Evolutionary conservation across 1,140 invertebrate species (phyloP), one percentile per base, ranked within the genome.

Genomic region (Ganaspis sp.): DNA sequence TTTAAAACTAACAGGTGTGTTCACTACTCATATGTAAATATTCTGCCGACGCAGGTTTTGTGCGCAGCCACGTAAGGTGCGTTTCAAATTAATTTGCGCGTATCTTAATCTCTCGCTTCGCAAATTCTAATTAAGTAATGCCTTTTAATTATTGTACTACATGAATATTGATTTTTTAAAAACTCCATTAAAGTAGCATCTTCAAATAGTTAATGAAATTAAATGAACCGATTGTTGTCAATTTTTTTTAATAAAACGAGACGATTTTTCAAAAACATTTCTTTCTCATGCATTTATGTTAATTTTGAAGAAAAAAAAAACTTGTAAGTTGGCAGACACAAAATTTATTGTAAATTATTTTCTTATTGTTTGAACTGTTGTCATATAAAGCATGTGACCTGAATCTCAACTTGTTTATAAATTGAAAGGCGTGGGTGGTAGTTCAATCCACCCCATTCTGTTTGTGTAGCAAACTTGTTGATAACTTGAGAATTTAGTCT

Each of bases 51-150:
- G 72, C 72, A 73, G 19, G 15, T 29, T 58, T 42, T 26, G 8
- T 29, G 71, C 71, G 71, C 71, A 49, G 9, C 42, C 19, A 72
- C 12, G 40, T 29, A 49, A 72, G 45, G 42, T 49, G 42, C 42
- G 71, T 72, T 29, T 11, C 4, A 9, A 9, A 8, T 37, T 38
- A n/a, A 38, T 42, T 23, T 19, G 29, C 29, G 29, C 29, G 29
- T 34, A 34, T 34, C 29, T 40, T 70, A 37, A 34, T 70, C 12
- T 19, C n/a, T 21, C 70, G 42, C 15, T 9, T 72, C 21, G 29
- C 4, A 34, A 9, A 34, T 70, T 72, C 5, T 9, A 49, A 53
- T 26, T 21, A 1, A 37, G 12, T 12, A 12, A n/a, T 45, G 12
- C 8, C 6, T 49, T 49, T 49, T 17, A 2, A 4, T n/a, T n/a